Base-by-base conservation (phyloP, 2,797 vertebrate species). In the Notolepis coatsorum region DNA sequence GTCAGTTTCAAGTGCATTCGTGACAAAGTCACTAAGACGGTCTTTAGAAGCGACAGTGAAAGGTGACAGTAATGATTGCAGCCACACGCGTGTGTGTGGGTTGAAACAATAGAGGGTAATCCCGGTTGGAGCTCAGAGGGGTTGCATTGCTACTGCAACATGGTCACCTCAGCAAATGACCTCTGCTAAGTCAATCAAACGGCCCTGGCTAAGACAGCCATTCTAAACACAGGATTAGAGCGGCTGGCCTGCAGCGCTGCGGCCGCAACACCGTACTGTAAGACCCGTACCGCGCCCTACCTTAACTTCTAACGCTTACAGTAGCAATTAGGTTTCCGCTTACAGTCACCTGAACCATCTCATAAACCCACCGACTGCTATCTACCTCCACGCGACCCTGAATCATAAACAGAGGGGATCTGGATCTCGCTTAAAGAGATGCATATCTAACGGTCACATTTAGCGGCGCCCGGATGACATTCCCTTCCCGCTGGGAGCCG, bases 121-220 rank as follows among this genome's bases (percentile, higher is more conserved):
- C 64, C 71, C 66, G 17, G 64, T 56, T 58, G 68, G 80, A 79
- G 65, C 69, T 2, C 31, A 35, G 13, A 8, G 31, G 31, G 7
- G 7, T 35, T 58, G 63, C 64, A 82, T 80, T 53, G 65, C 10
- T 13, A 1, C 10, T 2, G 30, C 17, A 43, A 53, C 46, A 48
- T 51, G 71, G 77, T 82, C 77, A 73, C 49, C 66, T 72, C 41
- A 35, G 60, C 54, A 48, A 82, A 65, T 56, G 68, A 82, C 82
- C 75, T 65, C 61, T 10, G 73, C 50, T 88, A 84, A 89, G 84
- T 84, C 80, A 84, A 87, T 91, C 87, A 89, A 88, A 90, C 8
- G 70, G 71, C 77, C 78, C 82, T 66, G 76, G 80, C 68, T 81
- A 66, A 84, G 71, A 71, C 73, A 42, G 73, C 61, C 58, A 53